Evolutionary conservation across 2,888 invertebrate genomes (phyloP), one percentile per base, ranked within the genome.

Genomic region (Chaitophorus viminalis): DNA sequence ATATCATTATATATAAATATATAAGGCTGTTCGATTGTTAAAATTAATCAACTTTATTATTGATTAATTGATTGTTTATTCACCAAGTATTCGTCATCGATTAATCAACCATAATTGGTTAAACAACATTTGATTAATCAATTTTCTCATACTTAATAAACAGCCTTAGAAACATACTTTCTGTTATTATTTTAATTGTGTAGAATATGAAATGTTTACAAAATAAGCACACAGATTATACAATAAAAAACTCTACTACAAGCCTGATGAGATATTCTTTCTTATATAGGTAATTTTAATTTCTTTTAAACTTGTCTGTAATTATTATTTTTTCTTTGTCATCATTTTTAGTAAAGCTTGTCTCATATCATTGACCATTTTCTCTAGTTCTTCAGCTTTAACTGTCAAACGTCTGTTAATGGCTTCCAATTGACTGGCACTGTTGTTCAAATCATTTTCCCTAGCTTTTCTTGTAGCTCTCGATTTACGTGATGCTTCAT

Each of bases 401-500:
- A 94, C 93, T 90, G 93, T 93, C 82, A 95, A 91, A 90, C 93
- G 93, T 89, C 93, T 92, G 91, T 95, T 95, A 90, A 93, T 93
- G 85, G 92, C 93, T 90, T 94, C 94, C 89, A 95, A 91, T 79
- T 94, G 93, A 39, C 92, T 91, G 2, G 93, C 93, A 89, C 92
- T 91, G 82, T 92, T 91, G 90, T 92, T 91, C 93, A 94, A 93
- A 90, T 94, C 93, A 31, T 90, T 90, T 90, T 94, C 94, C 89
- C 93, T 93, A 2, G 91, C 91, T 91, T 95, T 95, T 90, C 95
- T 93, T 90, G 95, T 95, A 92, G 94, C 93, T 89, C 95, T 92
- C 1, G 95, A 95, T 90, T 94, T 93, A 90, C 95, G 93, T 74
- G 95, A 95, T 75, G 95, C 95, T 91, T 95, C 95, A 91, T 96